Evolutionary conservation across 2,113 vertebrate species (phyloP).

Genomic region (Micronisus gabar): DNA sequence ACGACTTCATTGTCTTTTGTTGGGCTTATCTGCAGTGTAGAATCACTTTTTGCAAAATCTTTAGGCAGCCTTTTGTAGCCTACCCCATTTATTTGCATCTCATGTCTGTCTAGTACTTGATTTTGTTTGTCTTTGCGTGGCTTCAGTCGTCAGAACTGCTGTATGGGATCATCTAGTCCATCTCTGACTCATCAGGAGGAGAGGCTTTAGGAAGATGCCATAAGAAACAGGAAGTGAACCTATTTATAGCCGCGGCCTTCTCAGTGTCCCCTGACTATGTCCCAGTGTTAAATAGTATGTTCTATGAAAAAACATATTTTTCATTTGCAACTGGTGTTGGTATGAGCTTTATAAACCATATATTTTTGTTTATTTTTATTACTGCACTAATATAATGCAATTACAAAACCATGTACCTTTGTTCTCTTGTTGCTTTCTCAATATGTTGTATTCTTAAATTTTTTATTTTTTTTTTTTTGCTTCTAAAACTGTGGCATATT

Average conservation of each 20-base stretch:
- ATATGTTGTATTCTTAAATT: background rate
- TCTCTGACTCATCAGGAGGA: background rate
- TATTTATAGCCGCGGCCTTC: background rate
- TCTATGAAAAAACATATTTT: background rate
- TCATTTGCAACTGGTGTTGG: background rate
- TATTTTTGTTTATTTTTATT: background rate
- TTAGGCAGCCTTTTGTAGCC: background rate
- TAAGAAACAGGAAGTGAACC: background rate
- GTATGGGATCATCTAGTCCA: background rate
- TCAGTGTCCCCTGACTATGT: background rate
- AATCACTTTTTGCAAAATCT: background rate
- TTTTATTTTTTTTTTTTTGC: background rate
- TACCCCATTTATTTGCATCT: accelerated
- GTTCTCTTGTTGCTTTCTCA: background rate
- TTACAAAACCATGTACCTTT: background rate
- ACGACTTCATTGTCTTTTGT: background rate
- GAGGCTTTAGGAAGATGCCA: background rate
- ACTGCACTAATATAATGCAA: background rate
- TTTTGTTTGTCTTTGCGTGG: background rate
- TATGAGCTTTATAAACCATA: background rate
- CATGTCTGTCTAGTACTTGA: background rate
- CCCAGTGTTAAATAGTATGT: background rate
- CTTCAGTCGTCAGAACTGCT: background rate
- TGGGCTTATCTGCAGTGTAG: background rate
- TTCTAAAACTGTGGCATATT: background rate